phyloP scores from a whole-genome alignment of 2,888 invertebrate species.

The Megastigmus dorsalis region DNA sequence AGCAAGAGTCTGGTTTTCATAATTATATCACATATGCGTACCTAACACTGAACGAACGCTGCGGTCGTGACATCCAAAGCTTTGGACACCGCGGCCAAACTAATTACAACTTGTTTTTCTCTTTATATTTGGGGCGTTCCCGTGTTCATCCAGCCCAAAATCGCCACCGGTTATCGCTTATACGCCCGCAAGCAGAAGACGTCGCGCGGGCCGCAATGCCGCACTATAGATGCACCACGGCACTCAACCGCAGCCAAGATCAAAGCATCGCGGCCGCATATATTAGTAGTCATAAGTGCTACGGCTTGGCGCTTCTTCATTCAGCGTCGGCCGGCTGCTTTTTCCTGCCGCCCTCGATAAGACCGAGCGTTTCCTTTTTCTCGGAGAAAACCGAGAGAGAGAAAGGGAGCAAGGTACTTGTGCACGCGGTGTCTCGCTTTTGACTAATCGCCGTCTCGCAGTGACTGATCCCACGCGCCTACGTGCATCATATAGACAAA shows the following conservation, averaged over 20 bases:
- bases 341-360: neutral
- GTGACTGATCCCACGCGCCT: neutral
- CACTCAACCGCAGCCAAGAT: slow-evolving; percentile 12
- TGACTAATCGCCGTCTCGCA: slow-evolving; percentile 25
- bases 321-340: neutral
- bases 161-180: slow-evolving; percentile 23
- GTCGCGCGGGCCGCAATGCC: no score
- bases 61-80: no score
- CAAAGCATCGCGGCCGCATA: neutral
- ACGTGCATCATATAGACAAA: slow-evolving; percentile 29
- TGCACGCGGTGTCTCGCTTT: neutral
- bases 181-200: no score
- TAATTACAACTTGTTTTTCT: no score
- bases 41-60: no score
- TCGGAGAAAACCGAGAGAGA: neutral
- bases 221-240: neutral
- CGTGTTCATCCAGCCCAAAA: slow-evolving; percentile 16
- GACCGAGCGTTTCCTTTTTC: slow-evolving; percentile 14
- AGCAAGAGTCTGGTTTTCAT: no score
- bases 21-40: no score
- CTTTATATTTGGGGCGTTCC: slow-evolving; percentile 7
- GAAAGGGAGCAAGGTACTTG: slow-evolving; percentile 1
- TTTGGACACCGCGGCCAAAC: no score
- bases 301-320: slow-evolving; percentile 23
- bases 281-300: slow-evolving; percentile 41